Percentiles rank a stretch among this genome's conserved stretches.
Evolutionary conservation across 2,888 invertebrate genomes (phyloP).

Genomic region (Nymphalis urticae): DNA sequence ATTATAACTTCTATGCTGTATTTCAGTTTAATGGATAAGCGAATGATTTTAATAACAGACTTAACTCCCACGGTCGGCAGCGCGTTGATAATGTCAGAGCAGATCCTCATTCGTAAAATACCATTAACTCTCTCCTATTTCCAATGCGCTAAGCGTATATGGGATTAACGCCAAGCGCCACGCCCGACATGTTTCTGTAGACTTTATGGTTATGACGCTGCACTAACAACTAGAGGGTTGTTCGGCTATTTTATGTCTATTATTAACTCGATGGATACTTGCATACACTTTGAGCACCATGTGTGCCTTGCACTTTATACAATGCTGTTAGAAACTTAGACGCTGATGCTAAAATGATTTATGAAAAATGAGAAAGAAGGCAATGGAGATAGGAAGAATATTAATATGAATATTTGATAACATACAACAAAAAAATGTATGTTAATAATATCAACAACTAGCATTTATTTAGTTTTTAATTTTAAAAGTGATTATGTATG

Average conservation of each 20-base stretch:
- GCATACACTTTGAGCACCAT: constrained; percentile 32
- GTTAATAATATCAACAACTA: no score
- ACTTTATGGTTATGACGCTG: constrained; percentile 55
- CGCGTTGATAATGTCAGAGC: no score
- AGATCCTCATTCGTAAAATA: neutral
- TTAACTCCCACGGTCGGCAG: no score
- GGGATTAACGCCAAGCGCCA: constrained; percentile 43
- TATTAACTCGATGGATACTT: constrained; percentile 50
- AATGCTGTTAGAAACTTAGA: constrained; percentile 11
- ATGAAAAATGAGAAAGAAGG: neutral
- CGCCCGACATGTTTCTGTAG: constrained; percentile 37
- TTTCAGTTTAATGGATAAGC: no score
- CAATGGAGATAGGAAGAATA: no score
- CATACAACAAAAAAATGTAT: no score
- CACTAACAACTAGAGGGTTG: constrained; percentile 55
- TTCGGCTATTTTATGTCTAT: constrained; percentile 55
- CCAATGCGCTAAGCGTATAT: constrained; percentile 38
- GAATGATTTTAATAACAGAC: no score
- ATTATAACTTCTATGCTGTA: no score
- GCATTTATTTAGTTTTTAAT: no score
- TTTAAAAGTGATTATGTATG: no score
- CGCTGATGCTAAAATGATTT: neutral
- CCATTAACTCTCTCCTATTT: constrained; percentile 7
- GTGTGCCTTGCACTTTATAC: constrained; percentile 31
- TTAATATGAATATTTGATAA: no score